phyloP scores from a whole-genome alignment of 1,140 invertebrate genomes.

The Choristoneura fumiferana region DNA sequence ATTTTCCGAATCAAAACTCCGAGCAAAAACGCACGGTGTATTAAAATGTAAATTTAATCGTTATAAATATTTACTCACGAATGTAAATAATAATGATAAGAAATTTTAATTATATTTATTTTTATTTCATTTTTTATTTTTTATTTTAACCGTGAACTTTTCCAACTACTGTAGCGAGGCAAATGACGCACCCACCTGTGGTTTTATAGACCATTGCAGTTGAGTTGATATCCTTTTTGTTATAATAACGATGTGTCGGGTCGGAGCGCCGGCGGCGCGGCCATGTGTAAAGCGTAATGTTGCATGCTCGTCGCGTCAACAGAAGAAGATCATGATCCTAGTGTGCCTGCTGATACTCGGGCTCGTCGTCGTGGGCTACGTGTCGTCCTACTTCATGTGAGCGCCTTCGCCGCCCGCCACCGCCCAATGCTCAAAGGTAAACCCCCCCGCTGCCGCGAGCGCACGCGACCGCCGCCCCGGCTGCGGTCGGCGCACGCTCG shows the following conservation, averaged over 20 bases:
- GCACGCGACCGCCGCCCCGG: slow-evolving; percentile 25
- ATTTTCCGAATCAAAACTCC: slow-evolving; percentile 31
- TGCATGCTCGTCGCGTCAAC: slow-evolving; percentile 78
- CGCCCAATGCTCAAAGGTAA: slow-evolving; percentile 67
- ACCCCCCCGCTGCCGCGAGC: slow-evolving; percentile 9
- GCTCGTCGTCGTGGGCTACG: slow-evolving; percentile 86
- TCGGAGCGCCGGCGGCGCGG: slow-evolving; percentile 27
- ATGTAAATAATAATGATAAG: slow-evolving; percentile 73
- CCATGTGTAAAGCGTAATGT: slow-evolving; percentile 69
- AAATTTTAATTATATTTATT: slow-evolving; percentile 77
- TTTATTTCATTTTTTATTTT: slow-evolving; percentile 71
- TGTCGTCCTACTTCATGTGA: slow-evolving; percentile 75
- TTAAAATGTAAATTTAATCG: slow-evolving; percentile 35
- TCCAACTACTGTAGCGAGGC: slow-evolving; percentile 39
- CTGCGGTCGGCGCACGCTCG: slow-evolving; percentile 40
- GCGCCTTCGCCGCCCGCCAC: slow-evolving; percentile 32
- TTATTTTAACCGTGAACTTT: slow-evolving; percentile 42
- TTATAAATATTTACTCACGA: slow-evolving; percentile 51
- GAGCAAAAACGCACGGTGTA: slow-evolving; percentile 11
- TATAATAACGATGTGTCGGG: slow-evolving; percentile 16
- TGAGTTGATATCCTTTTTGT: neutral
- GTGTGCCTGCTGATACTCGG: slow-evolving; percentile 95
- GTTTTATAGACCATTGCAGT: neutral
- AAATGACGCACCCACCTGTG: slow-evolving; percentile 66
- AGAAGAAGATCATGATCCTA: slow-evolving; percentile 99